Base-by-base conservation (phyloP, 2,888 invertebrate genomes). In the Pandemis corylana region DNA sequence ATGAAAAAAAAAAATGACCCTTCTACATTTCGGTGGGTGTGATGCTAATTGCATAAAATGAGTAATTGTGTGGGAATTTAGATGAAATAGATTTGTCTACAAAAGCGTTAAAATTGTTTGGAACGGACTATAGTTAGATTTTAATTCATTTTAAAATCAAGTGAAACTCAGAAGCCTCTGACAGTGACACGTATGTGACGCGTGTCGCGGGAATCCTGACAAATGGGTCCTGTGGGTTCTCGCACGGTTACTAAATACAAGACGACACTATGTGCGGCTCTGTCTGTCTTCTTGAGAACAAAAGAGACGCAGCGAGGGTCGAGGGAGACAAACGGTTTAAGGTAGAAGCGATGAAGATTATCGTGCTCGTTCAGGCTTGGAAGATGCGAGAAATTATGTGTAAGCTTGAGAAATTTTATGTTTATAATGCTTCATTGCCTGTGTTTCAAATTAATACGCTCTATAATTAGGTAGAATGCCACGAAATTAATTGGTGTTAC, bases 201-300 rank as follows among this genome's bases (percentile, higher is more conserved):
- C 49, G 68, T 65, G 66, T 67, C 20, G 61, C 56, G 68, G 56
- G 59, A 49, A 65, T 73, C 68, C 36, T 73, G 73, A 69, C 64
- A 59, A 73, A 73, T 73, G 73, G 56, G n/a, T 49, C 59, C 56
- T 6, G 9, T 28, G 46, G 71, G 46, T 71, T 59, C 71, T 28
- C 10, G 1, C 20, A 28, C 20, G 28, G 12, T 15, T 53, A 53
- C 15, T 6, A 53, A 7, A 28, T 10, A 10, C 59, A 12, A 28
- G 59, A 28, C 28, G 12, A 3, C 28, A 53, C 28, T 12, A 59
- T 28, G 10, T 59, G 20, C 28, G 20, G 28, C 59, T 28, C 59
- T 56, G 15, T 56, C 56, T 56, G 9, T 28, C 28, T 20, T 28
- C 10, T 59, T 56, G 0, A 6, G 28, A 28, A 28, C 5, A 59